These are phyloP conservation scores for Aix galericulata DNA, from an alignment of 2,113 vertebrate genomes.

Conservation along the genomic window DNA sequence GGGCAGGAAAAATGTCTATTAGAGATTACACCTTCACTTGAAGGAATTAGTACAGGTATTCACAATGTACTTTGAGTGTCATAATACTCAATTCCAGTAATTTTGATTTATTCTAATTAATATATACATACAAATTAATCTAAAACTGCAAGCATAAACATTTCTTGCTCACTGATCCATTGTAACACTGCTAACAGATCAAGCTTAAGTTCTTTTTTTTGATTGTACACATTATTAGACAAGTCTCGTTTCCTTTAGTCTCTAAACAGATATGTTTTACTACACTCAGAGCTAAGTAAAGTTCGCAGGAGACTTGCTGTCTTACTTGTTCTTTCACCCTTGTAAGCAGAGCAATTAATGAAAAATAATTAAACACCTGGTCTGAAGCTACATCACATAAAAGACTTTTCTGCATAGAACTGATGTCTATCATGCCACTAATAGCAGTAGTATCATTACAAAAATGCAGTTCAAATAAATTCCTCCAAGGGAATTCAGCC, in stretches of 20 bases:
- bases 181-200: constrained; percentile 33
- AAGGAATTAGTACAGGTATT: constrained; percentile 21
- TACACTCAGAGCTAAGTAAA: constrained; percentile 20
- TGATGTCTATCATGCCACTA: background rate
- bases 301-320: background rate
- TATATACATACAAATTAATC: constrained; percentile 44
- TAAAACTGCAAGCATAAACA: constrained; percentile 43
- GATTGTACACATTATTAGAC: constrained; percentile 63
- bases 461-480: background rate
- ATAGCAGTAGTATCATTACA: background rate
- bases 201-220: constrained; percentile 54
- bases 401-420: background rate
- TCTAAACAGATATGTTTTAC: constrained; percentile 45
- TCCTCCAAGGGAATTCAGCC: background rate
- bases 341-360: constrained; percentile 17
- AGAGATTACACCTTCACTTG: constrained; percentile 14
- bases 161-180: constrained; percentile 32
- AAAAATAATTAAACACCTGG: constrained; percentile 30
- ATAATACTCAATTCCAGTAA: constrained; percentile 19
- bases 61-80: constrained; percentile 16
- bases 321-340: constrained; percentile 12
- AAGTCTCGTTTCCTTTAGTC: constrained; percentile 61
- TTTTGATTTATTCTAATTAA: constrained; percentile 66
- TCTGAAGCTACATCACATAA: background rate
- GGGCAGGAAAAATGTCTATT: background rate